Base-by-base conservation (phyloP, 2,797 vertebrate genomes). In the Emys orbicularis region DNA sequence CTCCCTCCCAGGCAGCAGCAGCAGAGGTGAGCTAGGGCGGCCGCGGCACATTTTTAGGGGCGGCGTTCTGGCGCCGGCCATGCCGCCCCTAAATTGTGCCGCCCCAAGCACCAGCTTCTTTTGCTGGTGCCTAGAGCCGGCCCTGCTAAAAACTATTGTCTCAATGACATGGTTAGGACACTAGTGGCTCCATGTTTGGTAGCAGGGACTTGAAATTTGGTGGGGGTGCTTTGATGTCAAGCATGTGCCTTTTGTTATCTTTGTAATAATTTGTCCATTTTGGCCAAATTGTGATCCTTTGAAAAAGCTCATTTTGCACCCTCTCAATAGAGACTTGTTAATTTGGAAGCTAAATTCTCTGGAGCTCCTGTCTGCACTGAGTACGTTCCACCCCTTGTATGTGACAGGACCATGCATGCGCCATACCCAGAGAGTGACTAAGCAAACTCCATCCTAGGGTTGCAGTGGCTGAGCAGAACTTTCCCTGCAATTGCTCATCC, bases 201-300 rank as follows among this genome's bases (percentile, higher is more conserved):
- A 82, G 50, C 27, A 72, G 29, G 31, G 4, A 79, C 21, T 4
- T 82, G 8, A 80, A 59, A 61, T 80, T 52, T 44, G 10, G 41
- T 7, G 4, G 7, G 80, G 25, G 53, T 91, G 3, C 6, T 31
- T 29, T 79, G 6, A 81, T 52, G 54, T 5, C 2, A 83, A 52
- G 6, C 6, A 54, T 3, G 0, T 81, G 2, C 0, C 1, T 76
- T 88, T 81, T 9, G 54, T 86, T 49, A n/a, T 23, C 49, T 23
- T 79, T 52, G 56, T 2, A 76, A 2, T 19, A 29, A 59, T 13
- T 29, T 29, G 56, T 5, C 56, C 11, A 57, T 6, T 57, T 31
- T 59, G 57, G 21, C 12, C 25, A 57, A 57, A 57, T 52, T 79
- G 53, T 2, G 59, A 2, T 19, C 1, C 65, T 94, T 74, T 53